Evolutionary conservation across 2,113 vertebrate species (phyloP), one percentile per base, ranked within the genome.

Genomic region (Martes martes): DNA sequence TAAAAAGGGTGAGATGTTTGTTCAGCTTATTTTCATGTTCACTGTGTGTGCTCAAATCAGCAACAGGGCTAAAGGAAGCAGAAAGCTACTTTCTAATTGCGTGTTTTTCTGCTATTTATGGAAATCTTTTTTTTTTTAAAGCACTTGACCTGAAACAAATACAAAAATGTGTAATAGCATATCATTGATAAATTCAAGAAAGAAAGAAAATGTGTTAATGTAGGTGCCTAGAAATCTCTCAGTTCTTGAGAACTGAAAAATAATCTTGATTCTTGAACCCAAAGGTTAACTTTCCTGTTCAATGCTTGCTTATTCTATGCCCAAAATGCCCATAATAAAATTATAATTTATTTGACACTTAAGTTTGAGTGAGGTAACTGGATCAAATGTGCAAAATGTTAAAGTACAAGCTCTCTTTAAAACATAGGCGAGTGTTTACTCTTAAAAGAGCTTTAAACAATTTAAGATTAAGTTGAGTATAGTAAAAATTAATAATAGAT

Each of bases 401-500:
- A 98, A 98, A 98, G 98, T 98, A 97, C 95, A 96, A 97, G 97
- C 33, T 98, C 98, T 98, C 98, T 98, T 98, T 98, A 98, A 98
- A 98, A 98, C 97, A 78, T 97, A 98, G 98, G 98, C 98, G 97
- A 99, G 98, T 98, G 98, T 99, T 99, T 99, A 99, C 98, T 98
- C 97, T 98, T 99, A 98, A 99, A 98, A 98, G 97, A 98, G 98
- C 98, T 98, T 99, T 99, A 99, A 99, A 99, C 99, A 99, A 98
- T 98, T 99, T 99, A 98, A 98, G 98, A 99, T 98, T 99, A 99
- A 98, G 98, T 99, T 98, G 98, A 98, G 97, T 98, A 98, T 98
- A 98, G 98, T 98, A 98, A 98, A 98, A 98, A 99, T 99, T 99
- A 99, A 99, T 99, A 99, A 99, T 99, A 99, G 98, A 99, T 99